phyloP scores from a whole-genome alignment of 2,888 invertebrate genomes.

The Andricus quercusramuli region DNA sequence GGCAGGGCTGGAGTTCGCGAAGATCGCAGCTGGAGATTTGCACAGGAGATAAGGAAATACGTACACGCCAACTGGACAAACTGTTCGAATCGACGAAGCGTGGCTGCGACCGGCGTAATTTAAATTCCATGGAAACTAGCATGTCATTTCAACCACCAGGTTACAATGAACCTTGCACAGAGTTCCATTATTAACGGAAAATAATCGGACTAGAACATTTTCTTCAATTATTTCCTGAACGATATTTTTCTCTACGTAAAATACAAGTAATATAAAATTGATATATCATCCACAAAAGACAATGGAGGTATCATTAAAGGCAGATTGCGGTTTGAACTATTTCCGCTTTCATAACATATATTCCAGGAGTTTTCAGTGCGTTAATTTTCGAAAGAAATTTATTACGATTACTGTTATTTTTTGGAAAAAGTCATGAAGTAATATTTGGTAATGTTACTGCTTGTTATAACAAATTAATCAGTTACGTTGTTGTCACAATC shows the following conservation, averaged over 20 bases:
- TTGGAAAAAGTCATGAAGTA: no score
- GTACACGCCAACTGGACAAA: conserved; percentile 35
- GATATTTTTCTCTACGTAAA: background rate
- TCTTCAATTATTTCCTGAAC: background rate
- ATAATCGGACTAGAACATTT: background rate
- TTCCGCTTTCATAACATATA: background rate
- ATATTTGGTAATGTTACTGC: no score
- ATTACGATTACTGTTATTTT: no score
- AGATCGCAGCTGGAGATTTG: conserved; percentile 35
- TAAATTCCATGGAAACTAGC: conserved; percentile 25
- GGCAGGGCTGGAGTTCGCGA: conserved; percentile 37
- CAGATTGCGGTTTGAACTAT: background rate
- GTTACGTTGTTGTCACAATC: no score
- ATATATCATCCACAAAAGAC: background rate
- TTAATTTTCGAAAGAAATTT: no score
- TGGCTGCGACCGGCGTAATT: conserved; percentile 19
- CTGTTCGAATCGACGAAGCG: conserved; percentile 36
- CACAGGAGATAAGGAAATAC: conserved; percentile 34
- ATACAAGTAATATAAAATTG: background rate
- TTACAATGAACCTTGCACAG: background rate
- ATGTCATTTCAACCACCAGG: background rate
- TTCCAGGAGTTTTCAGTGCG: background rate
- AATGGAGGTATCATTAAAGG: background rate
- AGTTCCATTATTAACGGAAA: conserved; percentile 8
- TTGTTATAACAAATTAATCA: no score